These are phyloP conservation scores for Aspidiotus rigidus DNA, from an alignment of 2,888 invertebrate genomes.

Conservation along the genomic window DNA sequence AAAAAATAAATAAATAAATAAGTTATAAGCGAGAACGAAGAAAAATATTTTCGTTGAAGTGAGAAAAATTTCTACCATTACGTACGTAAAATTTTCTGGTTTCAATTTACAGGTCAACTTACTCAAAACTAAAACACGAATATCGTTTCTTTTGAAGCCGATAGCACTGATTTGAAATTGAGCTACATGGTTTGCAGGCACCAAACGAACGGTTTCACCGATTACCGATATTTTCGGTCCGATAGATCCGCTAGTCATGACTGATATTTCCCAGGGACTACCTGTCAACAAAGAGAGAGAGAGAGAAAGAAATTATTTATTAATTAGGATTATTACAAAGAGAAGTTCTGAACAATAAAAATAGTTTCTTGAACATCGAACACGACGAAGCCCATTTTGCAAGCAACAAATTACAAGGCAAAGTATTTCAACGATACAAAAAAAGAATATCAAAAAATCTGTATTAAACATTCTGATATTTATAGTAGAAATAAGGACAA, in stretches of 20 bases:
- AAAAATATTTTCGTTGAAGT: neutral
- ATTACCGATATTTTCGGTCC: constrained; percentile 62
- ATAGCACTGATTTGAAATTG: constrained; percentile 78
- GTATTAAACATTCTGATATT: too few relatives aligned
- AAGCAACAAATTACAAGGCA: too few relatives aligned
- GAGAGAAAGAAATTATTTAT: neutral
- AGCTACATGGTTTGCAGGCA: constrained; percentile 80
- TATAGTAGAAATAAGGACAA: too few relatives aligned
- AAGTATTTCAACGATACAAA: too few relatives aligned
- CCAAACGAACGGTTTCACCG: constrained; percentile 79
- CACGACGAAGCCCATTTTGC: too few relatives aligned
- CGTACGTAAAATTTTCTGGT: neutral
- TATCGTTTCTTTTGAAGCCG: constrained; percentile 49
- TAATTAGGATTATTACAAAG: too few relatives aligned
- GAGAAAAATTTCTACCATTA: too few relatives aligned
- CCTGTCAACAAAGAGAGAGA: constrained; percentile 50
- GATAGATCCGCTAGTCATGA: constrained; percentile 58
- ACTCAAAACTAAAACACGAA: constrained; percentile 51
- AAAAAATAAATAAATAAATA: constrained; percentile 3
- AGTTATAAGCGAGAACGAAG: neutral
- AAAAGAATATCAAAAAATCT: too few relatives aligned
- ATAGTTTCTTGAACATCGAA: too few relatives aligned
- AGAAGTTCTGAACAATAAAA: too few relatives aligned
- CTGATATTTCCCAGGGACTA: constrained; percentile 89
- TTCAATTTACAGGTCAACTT: constrained; percentile 40